Base-by-base conservation (phyloP, 2,113 vertebrate species). In the Proteles cristata region DNA sequence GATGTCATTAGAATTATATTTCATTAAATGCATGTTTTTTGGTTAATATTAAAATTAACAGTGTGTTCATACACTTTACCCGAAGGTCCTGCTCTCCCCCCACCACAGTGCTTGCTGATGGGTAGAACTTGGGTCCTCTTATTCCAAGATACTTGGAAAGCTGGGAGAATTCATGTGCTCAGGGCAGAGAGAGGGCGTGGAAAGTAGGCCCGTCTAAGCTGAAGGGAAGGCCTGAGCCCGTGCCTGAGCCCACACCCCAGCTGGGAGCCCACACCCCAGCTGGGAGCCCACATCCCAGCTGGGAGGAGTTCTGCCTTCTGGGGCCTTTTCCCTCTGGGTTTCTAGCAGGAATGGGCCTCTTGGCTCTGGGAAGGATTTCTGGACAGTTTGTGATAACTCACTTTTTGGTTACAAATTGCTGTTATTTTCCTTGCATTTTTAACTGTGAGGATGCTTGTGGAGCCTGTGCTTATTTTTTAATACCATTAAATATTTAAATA, bases 1-100 rank as follows among this genome's bases (percentile, higher is more conserved):
- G 33, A 15, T 79, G 74, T 39, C 26, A 79, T 19, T 91, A 76
- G n/a, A 84, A 39, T 82, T 74, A 96, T 55, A 86, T 73, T 96
- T 84, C 26, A 90, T 79, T 73, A 88, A 92, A 21, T 28, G 33
- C 2, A 4, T 58, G 14, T 31, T 23, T 92, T 68, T 83, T 87
- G 50, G 33, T 84, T 81, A 61, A 16, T 93, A 10, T 48, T 21
- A 94, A 92, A 77, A 43, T 21, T 31, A 31, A 12, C n/a, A 23
- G 0, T 61, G 11, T 45, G 25, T 85, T 66, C 28, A 69, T 21
- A 71, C 31, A n/a, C 15, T 45, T 65, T 35, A 45, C 23, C 45
- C 4, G 55, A 73, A 39, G 31, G 39, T 33, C 39, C 11, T 5
- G 15, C 35, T n/a, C 4, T 76, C 76, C 21, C 23, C 23, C 35